Conservation (phyloP, 1,140 invertebrate species). For the Agrypnia vestita region DNA sequence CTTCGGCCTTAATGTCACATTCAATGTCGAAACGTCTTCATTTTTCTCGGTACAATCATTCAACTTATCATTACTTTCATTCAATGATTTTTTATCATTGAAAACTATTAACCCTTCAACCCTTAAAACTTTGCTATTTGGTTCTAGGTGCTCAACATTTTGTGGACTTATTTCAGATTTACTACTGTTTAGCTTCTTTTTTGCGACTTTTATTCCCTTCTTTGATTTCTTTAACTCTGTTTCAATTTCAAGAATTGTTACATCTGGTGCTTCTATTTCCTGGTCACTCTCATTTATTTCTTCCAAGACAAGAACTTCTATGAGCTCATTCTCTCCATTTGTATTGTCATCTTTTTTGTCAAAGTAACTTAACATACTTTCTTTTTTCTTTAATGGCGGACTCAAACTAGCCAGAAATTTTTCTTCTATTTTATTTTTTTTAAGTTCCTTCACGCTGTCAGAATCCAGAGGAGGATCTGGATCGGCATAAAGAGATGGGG, state of each 20-base stretch:
- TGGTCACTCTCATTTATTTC: background rate
- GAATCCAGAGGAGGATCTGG: too few species aligned
- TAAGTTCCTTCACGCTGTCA: too few species aligned
- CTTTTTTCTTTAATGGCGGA: constrained; percentile 74
- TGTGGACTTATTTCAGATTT: constrained; percentile 19
- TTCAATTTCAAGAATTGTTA: constrained; percentile 19
- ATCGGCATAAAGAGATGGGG: constrained; percentile 44
- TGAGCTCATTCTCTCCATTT: background rate
- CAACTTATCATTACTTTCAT: background rate
- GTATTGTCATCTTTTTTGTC: constrained; percentile 66
- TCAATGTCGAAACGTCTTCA: background rate
- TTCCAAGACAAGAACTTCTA: constrained; percentile 27
- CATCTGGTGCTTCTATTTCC: background rate
- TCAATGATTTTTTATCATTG: too few species aligned
- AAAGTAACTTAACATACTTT: constrained; percentile 75
- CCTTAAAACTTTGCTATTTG: constrained; percentile 2
- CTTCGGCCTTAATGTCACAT: constrained; percentile 47
- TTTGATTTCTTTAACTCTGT: constrained; percentile 13
- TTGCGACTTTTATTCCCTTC: background rate
- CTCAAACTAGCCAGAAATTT: constrained; percentile 67
- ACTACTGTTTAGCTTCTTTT: constrained; percentile 19
- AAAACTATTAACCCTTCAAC: background rate
- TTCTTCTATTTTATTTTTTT: constrained; percentile 9
- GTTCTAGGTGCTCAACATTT: constrained; percentile 2
- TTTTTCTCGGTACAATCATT: background rate